Base-by-base conservation (phyloP, 2,797 vertebrate genomes). In the Syngnathus acus region DNA sequence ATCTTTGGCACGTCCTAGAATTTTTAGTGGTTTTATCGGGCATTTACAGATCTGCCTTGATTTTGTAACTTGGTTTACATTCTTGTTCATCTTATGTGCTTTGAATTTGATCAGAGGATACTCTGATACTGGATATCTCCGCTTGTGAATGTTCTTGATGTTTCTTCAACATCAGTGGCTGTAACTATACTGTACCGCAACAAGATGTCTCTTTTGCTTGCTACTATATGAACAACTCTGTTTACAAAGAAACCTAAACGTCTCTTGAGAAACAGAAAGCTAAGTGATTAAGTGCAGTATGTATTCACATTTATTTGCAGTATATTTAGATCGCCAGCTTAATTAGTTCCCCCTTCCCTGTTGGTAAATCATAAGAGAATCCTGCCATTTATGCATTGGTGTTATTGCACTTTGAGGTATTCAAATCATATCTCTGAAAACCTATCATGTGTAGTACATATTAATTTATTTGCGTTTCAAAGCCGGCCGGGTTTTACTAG, bases 381-480 rank as follows among this genome's bases (percentile, higher is more conserved):
- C 38, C 90, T 88, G 90, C 92, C 94, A 91, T 95, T 97, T 96
- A 98, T 99, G 93, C 95, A 95, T 96, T 92, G 93, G 93, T 95
- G 91, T 93, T 93, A 92, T 96, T 98, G 95, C 95, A 98, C 95
- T 98, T 95, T 94, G 90, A 94, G 95, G 95, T 94, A 87, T 92
- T 89, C 91, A 91, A 93, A 92, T 90, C 89, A 88, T 91, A 93
- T 94, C 23, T 64, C 92, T 93, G 90, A 90, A 93, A 91, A 92
- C 88, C 82, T 91, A 90, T 94, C 92, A 92, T 93, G 92, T 95
- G 92, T 81, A 68, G 66, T 72, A 65, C 67, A 70, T 81, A 77
- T 70, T 68, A 83, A 82, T 83, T 84, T 80, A 64, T 81, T 82
- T 79, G 78, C 81, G 76, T 65, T 82, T 78, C 67, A 69, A 60